Evolutionary conservation across 2,113 vertebrate species (phyloP).

Genomic region (Callithrix jacchus): DNA sequence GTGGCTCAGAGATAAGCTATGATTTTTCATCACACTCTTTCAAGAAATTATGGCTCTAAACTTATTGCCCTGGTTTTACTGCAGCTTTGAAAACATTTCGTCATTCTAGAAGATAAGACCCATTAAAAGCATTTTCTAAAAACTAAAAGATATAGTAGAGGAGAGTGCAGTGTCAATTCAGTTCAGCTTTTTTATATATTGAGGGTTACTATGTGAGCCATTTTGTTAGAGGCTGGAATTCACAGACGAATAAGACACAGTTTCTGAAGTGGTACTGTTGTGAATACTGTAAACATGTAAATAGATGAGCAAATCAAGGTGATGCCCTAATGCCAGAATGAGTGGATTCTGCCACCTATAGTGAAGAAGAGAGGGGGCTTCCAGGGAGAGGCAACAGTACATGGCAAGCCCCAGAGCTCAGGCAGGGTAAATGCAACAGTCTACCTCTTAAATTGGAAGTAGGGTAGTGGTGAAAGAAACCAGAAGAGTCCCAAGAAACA

Average conservation of each 20-base stretch:
- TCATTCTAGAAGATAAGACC: conserved; percentile 28
- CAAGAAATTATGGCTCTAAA: conserved; percentile 61
- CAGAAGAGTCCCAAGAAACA: not conserved
- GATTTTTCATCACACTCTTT: conserved; percentile 60
- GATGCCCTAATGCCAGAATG: not conserved
- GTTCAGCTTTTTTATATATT: not conserved
- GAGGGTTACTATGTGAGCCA: not conserved
- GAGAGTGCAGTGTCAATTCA: not conserved
- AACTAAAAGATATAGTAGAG: conserved; percentile 36
- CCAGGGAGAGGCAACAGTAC: not conserved
- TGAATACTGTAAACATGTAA: not conserved
- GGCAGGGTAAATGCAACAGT: not conserved
- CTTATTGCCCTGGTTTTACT: conserved; percentile 39
- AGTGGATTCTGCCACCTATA: not conserved
- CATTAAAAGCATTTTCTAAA: conserved; percentile 48
- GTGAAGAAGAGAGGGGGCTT: not conserved
- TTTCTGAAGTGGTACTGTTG: not conserved
- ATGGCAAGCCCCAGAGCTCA: not conserved
- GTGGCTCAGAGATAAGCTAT: conserved; percentile 44
- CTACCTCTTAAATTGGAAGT: not conserved
- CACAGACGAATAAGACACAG: not conserved
- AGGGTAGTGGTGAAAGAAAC: not conserved
- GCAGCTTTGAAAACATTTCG: conserved; percentile 30
- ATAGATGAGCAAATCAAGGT: not conserved
- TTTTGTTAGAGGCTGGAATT: not conserved